phyloP scores from a whole-genome alignment of 2,797 vertebrate species.

The Phyllotis vaccarum region DNA sequence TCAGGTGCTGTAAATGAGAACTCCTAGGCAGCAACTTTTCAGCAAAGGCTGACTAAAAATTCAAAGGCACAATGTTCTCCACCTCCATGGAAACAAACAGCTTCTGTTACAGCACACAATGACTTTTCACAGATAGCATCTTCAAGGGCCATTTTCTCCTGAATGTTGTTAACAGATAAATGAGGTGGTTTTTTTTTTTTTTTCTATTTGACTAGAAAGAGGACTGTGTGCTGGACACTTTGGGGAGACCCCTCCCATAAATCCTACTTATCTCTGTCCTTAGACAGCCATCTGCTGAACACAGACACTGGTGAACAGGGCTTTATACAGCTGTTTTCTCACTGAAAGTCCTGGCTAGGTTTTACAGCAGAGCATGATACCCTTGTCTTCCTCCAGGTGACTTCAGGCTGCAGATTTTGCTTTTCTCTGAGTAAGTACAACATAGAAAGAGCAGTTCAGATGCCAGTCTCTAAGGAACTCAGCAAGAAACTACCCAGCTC shows the following conservation, averaged over 20 bases:
- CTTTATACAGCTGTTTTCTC: slow-evolving; percentile 52
- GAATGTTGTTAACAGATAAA: slow-evolving; percentile 74
- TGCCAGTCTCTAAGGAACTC: slow-evolving; percentile 47
- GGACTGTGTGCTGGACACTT: slow-evolving; percentile 42
- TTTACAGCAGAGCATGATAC: neutral
- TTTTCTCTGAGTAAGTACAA: slow-evolving; percentile 35
- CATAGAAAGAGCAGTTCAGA: slow-evolving; percentile 19
- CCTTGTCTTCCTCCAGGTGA: slow-evolving; percentile 8
- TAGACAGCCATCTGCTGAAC: slow-evolving; percentile 22
- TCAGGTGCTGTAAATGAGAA: slow-evolving; percentile 65
- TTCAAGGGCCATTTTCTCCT: slow-evolving; percentile 76
- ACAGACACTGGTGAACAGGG: slow-evolving; percentile 43
- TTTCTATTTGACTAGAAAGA: slow-evolving; percentile 66
- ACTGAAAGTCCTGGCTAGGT: slow-evolving; percentile 6
- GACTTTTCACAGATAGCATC: slow-evolving; percentile 68
- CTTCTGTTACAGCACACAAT: slow-evolving; percentile 65
- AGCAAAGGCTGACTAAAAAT: slow-evolving; percentile 40
- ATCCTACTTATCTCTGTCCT: slow-evolving; percentile 65
- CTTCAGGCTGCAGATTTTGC: slow-evolving; percentile 20
- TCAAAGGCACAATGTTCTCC: neutral
- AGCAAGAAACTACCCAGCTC: neutral
- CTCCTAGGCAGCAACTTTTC: slow-evolving; percentile 51
- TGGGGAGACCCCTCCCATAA: slow-evolving; percentile 61
- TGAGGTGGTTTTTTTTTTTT: too few species aligned
- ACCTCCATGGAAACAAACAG: slow-evolving; percentile 66